Evolutionary conservation across 2,888 invertebrate genomes (phyloP).

Genomic region (Eledona agricola): DNA sequence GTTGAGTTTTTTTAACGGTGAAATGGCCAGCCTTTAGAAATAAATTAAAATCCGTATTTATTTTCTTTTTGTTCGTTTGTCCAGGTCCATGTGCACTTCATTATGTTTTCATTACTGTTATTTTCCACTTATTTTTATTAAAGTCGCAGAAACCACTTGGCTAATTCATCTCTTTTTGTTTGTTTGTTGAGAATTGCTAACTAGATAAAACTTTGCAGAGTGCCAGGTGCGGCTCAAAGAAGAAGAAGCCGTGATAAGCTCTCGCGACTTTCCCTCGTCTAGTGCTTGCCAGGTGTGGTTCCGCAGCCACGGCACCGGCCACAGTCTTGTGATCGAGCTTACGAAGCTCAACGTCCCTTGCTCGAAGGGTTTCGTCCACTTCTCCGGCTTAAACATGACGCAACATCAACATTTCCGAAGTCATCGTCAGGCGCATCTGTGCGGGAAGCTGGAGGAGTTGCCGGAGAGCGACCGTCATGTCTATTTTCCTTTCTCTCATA

Average conservation of each 20-base stretch:
- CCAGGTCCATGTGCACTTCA: no score
- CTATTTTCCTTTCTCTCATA: conserved; percentile 66
- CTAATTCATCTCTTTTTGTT: no score
- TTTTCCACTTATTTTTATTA: neutral
- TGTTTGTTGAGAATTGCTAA: conserved; percentile 5
- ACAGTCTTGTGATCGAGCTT: conserved; percentile 72
- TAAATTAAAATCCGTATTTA: no score
- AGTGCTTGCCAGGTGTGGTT: conserved; percentile 68
- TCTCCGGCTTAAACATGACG: conserved; percentile 61
- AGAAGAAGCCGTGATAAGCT: conserved; percentile 64
- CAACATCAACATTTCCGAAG: conserved; percentile 53
- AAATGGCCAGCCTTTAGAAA: no score
- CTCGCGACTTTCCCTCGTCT: conserved; percentile 64
- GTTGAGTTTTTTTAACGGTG: no score
- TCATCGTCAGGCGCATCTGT: conserved; percentile 63
- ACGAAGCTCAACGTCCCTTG: conserved; percentile 77
- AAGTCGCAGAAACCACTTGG: no score
- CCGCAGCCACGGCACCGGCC: conserved; percentile 59
- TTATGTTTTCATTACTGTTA: no score
- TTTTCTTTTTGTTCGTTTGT: no score
- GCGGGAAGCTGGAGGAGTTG: conserved; percentile 78
- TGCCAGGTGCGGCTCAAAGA: conserved; percentile 67
- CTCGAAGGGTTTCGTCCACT: conserved; percentile 67
- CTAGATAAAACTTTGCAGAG: conserved; percentile 63
- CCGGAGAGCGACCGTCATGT: conserved; percentile 67